These are phyloP conservation scores for Ennomos erosarius DNA, from an alignment of 2,888 invertebrate genomes.

Conservation along the genomic window DNA sequence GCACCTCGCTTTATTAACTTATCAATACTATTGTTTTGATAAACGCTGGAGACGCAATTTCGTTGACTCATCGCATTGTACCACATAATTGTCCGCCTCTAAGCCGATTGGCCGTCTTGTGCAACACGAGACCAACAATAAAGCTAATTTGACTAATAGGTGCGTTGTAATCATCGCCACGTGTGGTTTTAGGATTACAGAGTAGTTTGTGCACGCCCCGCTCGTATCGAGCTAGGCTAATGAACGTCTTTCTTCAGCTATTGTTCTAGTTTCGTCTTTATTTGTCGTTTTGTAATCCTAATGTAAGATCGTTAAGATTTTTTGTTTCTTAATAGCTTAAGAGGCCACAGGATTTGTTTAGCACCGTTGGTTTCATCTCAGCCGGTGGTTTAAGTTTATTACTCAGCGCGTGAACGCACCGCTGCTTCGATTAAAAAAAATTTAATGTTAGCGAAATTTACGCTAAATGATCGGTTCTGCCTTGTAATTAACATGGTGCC, in stretches of 20 bases:
- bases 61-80: conserved; percentile 83
- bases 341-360: conserved; percentile 28
- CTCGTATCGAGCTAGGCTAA: conserved; percentile 59
- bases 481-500: conserved; percentile 78
- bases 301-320: conserved; percentile 31
- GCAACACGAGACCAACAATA: conserved; percentile 79
- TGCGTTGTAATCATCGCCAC: conserved; percentile 83
- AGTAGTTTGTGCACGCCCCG: conserved; percentile 60
- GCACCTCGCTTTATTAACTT: conserved; percentile 82
- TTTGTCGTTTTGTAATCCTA: conserved; percentile 47
- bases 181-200: conserved; percentile 83
- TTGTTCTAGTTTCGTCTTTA: conserved; percentile 72
- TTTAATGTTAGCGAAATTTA: conserved; percentile 80
- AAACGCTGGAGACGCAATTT: conserved; percentile 78
- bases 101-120: conserved; percentile 79
- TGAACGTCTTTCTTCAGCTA: conserved; percentile 72
- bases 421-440: conserved; percentile 72
- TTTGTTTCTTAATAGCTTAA: conserved; percentile 20
- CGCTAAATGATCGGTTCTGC: conserved; percentile 77
- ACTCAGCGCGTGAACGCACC: conserved; percentile 74
- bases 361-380: conserved; percentile 35
- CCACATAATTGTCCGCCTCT: conserved; percentile 79
- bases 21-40: conserved; percentile 85
- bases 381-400: conserved; percentile 70
- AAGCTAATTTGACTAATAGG: conserved; percentile 85